Evolutionary conservation across 1,140 invertebrate species (phyloP).

Genomic region (Hyphantria cunea): DNA sequence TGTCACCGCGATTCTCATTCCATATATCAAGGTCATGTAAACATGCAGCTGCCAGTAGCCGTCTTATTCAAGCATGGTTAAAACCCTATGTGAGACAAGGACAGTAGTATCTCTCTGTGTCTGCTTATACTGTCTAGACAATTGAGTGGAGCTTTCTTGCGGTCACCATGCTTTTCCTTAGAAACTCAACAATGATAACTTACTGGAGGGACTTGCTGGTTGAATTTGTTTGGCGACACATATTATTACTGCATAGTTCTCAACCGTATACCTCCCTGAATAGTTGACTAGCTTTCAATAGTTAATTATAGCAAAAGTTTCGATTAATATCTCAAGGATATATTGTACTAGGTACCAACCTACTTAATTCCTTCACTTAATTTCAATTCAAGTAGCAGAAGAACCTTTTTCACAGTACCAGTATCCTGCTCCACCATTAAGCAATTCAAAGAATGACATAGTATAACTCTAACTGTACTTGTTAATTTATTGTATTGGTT

Average conservation of each 20-base stretch:
- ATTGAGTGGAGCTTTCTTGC: conserved; percentile 49
- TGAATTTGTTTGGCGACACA: conserved; percentile 12
- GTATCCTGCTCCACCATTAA: no score
- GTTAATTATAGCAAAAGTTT: no score
- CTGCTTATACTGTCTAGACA: conserved; percentile 40
- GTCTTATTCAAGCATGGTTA: conserved; percentile 43
- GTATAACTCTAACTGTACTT: no score
- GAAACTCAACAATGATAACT: conserved; percentile 25
- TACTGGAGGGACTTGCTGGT: conserved; percentile 9
- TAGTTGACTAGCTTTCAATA: no score
- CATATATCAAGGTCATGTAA: conserved; percentile 63
- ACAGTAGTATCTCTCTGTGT: conserved; percentile 33
- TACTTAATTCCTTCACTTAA: no score
- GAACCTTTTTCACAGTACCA: no score
- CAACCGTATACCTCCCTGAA: background rate
- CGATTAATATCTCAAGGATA: no score
- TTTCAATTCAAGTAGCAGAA: no score
- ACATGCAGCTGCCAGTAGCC: conserved; percentile 43
- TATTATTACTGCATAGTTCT: background rate
- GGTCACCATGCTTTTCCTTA: conserved; percentile 40
- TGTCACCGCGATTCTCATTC: conserved; percentile 56
- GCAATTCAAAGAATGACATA: no score
- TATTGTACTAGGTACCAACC: no score
- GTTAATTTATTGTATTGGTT: no score
- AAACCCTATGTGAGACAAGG: conserved; percentile 43